Evolutionary conservation across 2,888 invertebrate species (phyloP).

Genomic region (Caenorhabditis sp.): DNA sequence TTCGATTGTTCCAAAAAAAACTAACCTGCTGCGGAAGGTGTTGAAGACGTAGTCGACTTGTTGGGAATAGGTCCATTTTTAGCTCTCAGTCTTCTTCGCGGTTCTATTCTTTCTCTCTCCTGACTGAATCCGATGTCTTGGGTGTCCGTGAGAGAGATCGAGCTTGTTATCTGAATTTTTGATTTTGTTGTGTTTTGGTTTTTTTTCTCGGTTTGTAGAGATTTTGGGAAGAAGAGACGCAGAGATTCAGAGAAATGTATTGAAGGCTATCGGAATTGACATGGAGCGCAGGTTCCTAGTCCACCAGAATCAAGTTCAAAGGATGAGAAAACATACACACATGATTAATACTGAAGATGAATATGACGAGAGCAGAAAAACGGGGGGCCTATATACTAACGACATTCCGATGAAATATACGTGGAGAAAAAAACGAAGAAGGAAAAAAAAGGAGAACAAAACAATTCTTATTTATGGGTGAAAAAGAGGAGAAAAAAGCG

Average conservation of each 20-base stretch:
- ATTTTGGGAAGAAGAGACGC: not conserved
- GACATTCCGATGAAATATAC: slow-evolving; percentile 12
- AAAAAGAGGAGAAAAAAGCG: not conserved
- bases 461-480: slow-evolving; percentile 49
- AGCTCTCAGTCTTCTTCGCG: not conserved
- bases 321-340: no score
- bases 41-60: slow-evolving; percentile 49
- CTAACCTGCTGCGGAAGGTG: slow-evolving; percentile 63
- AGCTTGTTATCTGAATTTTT: no score
- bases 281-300: no score
- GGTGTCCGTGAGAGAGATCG: not conserved
- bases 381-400: no score
- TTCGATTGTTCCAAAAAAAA: not conserved
- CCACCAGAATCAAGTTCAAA: no score
- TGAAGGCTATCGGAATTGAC: no score
- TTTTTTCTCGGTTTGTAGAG: no score
- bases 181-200: not conserved
- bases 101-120: not conserved
- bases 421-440: not conserved
- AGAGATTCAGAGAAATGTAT: no score
- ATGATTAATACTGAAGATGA: no score
- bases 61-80: slow-evolving; percentile 60
- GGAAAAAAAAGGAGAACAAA: slow-evolving; percentile 11
- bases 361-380: no score
- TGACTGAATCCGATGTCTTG: not conserved